Percentiles rank a stretch among this genome's conserved stretches.
phyloP scores from a whole-genome alignment of 2,113 vertebrate genomes.

The Seriola dumerili region DNA sequence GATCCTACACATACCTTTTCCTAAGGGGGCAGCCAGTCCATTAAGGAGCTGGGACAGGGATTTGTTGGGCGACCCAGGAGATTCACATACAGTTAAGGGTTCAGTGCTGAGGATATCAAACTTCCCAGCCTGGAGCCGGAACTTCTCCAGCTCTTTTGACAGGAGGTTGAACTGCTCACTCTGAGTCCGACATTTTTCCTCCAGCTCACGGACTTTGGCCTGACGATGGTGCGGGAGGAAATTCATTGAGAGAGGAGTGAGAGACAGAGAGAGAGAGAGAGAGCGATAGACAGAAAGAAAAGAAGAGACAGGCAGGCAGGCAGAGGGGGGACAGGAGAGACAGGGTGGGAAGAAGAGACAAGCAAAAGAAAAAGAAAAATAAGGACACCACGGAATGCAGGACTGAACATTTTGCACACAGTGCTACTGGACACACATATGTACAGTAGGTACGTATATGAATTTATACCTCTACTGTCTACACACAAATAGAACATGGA shows the following conservation, averaged over 20 bases:
- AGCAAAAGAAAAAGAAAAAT: slow-evolving; percentile 21
- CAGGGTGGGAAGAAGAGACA: slow-evolving; percentile 21
- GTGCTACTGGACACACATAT: slow-evolving; percentile 21
- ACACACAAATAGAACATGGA: slow-evolving; percentile 41
- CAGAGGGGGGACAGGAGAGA: slow-evolving; percentile 17
- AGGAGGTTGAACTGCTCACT: slow-evolving; percentile 97
- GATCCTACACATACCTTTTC: slow-evolving; percentile 87
- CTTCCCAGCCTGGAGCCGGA: slow-evolving; percentile 92
- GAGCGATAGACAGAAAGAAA: slow-evolving; percentile 7
- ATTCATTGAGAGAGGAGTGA: slow-evolving; percentile 22
- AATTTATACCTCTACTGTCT: slow-evolving; percentile 23
- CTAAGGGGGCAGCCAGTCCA: slow-evolving; percentile 89
- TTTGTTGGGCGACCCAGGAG: slow-evolving; percentile 86
- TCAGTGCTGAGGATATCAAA: slow-evolving; percentile 89
- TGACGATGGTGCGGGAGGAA: slow-evolving; percentile 69
- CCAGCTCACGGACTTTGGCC: slow-evolving; percentile 96
- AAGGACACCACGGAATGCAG: slow-evolving; percentile 27
- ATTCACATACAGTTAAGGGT: slow-evolving; percentile 78
- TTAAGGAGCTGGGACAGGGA: slow-evolving; percentile 90
- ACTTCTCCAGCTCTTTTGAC: slow-evolving; percentile 93
- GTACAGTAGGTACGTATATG: slow-evolving; percentile 9
- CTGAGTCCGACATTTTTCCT: slow-evolving; percentile 95
- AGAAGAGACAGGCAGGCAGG: slow-evolving; percentile 21
- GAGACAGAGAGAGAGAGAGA: slow-evolving; percentile 4
- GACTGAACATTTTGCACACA: slow-evolving; percentile 27